phyloP scores from a whole-genome alignment of 2,888 invertebrate species.

The Megastigmus dorsalis region DNA sequence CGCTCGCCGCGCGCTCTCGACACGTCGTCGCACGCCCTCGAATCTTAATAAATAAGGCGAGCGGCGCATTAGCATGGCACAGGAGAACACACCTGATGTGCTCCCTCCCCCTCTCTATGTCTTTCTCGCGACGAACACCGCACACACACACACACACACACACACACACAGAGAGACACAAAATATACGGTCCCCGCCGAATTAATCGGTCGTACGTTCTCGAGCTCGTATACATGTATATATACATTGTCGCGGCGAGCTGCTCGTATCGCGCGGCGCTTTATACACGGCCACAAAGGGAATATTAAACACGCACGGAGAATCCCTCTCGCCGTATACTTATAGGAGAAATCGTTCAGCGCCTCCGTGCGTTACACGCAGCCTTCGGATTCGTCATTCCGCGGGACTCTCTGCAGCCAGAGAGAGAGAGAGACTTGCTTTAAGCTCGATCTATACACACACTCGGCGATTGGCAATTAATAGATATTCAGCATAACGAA shows the following conservation, averaged over 20 bases:
- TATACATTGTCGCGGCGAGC: background rate
- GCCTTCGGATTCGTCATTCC: conserved; percentile 12
- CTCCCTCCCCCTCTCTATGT: too few relatives aligned
- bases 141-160: too few relatives aligned
- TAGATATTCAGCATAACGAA: conserved; percentile 33
- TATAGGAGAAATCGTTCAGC: conserved; percentile 31
- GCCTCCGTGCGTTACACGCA: background rate
- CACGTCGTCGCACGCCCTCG: too few relatives aligned
- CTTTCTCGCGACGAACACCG: too few relatives aligned
- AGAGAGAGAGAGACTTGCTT: background rate
- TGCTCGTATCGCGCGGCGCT: background rate
- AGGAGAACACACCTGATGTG: too few relatives aligned
- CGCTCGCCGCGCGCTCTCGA: too few relatives aligned
- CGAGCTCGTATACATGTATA: background rate
- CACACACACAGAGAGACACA: too few relatives aligned
- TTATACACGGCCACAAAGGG: conserved; percentile 26
- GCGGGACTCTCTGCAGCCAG: background rate
- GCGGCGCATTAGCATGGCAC: too few relatives aligned
- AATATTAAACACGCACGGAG: background rate
- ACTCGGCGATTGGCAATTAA: conserved; percentile 38
- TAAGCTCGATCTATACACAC: background rate
- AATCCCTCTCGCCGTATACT: conserved; percentile 2
- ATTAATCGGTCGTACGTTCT: conserved; percentile 40
- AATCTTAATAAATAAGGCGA: too few relatives aligned
- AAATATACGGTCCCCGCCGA: conserved; percentile 1